Base-by-base conservation (phyloP, 2,113 vertebrate genomes). In the Hymenochirus boettgeri region DNA sequence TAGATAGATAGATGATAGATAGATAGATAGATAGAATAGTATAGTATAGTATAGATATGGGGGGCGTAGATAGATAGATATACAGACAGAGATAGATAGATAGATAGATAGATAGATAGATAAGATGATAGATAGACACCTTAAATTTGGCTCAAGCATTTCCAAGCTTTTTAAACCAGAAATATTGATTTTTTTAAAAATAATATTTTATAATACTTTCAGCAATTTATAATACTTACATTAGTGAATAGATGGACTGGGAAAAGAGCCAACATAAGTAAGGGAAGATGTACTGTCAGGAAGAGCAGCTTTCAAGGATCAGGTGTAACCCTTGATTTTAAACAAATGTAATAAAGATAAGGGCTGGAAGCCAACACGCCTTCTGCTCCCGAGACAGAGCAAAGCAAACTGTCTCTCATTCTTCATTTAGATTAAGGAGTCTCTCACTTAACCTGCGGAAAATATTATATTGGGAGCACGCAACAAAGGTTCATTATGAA, bases 141-240 rank as follows among this genome's bases (percentile, higher is more conserved):
- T 35, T 35, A 72, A 81, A 70, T 50, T 35, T 17, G 74, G 74
- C 77, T 82, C 74, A 76, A 88, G 83, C 82, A 79, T 79, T 86
- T 88, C 77, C 72, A 75, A 80, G 73, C 77, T 80, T 86, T 87
- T 86, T 78, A 83, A 86, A 82, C 78, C 82, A 85, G 83, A 82
- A 86, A 79, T 85, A 86, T 85, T 87, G 85, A 88, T 85, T 84
- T 80, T 76, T 87, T 77, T 82, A 12, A 12, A 83, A 85, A 86
- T 84, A 83, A 86, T 83, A 77, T 77, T 83, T 83, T 82, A 85
- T 79, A 77, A 76, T 76, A 81, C 79, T 81, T 84, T 81, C 74
- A 83, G 80, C 80, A 83, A 88, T 87, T 89, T 86, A 79, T 85
- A 86, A 82, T 79, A 80, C 78, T 85, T 85, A 84, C 79, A 86